phyloP scores from a whole-genome alignment of 2,797 vertebrate species.

The Arctocebus calabarensis region DNA sequence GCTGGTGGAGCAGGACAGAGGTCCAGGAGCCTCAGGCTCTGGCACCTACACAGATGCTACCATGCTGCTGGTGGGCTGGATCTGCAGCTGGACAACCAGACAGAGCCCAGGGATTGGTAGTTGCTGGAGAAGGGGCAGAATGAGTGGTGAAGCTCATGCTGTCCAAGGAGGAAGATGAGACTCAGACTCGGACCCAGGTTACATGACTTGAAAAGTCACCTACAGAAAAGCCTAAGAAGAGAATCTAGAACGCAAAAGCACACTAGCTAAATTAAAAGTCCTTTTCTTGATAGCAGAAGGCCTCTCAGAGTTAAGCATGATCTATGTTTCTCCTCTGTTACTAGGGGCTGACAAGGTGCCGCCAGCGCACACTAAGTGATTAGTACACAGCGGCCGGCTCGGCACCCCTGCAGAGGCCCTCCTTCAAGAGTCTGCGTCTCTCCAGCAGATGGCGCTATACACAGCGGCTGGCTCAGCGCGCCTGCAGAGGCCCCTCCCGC shows the following conservation, averaged over 20 bases:
- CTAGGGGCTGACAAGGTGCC: not conserved
- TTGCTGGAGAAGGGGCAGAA: not conserved
- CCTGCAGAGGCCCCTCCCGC: not conserved
- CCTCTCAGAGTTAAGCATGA: not conserved
- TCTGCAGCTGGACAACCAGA: too few relatives aligned
- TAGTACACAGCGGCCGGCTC: not conserved
- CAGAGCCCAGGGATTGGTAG: too few relatives aligned
- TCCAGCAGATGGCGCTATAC: slow-evolving; percentile 59
- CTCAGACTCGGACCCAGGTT: not conserved
- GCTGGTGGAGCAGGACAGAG: not conserved
- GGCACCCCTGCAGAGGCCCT: not conserved
- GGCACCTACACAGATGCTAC: not conserved
- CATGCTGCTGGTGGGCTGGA: not conserved
- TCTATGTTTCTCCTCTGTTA: not conserved
- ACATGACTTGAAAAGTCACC: not conserved
- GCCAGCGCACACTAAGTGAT: not conserved
- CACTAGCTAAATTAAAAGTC: not conserved
- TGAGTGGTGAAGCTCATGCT: not conserved
- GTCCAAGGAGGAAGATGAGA: not conserved
- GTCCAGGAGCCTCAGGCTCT: not conserved
- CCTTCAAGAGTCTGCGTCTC: not conserved
- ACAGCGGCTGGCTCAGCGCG: not conserved
- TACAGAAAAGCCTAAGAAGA: not conserved
- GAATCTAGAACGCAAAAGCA: not conserved
- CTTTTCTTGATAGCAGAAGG: not conserved